These are phyloP conservation scores for Tridacna crocea DNA, from an alignment of 2,888 invertebrate genomes.

Conservation along the genomic window DNA sequence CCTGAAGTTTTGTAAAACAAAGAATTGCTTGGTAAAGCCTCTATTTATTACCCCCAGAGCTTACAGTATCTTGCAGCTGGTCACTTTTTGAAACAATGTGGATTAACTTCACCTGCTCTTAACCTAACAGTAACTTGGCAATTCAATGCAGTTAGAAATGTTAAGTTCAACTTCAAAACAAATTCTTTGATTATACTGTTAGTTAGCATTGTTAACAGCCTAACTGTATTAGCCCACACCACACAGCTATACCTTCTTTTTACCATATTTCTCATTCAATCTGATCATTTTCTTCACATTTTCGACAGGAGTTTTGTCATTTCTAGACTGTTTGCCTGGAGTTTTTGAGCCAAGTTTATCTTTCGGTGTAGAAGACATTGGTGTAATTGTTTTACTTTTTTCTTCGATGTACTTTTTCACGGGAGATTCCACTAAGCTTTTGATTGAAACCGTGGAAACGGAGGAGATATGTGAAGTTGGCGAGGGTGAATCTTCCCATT, in stretches of 20 bases:
- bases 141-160: no score
- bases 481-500: constrained; percentile 60
- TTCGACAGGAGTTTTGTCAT: constrained; percentile 34
- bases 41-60: no score
- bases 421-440: constrained; percentile 53
- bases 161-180: no score
- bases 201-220: no score
- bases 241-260: constrained; percentile 44
- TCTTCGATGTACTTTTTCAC: constrained; percentile 52
- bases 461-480: constrained; percentile 48
- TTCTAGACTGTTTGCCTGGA: constrained; percentile 26
- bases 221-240: not conserved
- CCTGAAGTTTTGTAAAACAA: no score
- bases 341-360: constrained; percentile 15
- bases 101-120: no score
- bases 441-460: constrained; percentile 43
- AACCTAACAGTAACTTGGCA: no score
- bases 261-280: constrained; percentile 28
- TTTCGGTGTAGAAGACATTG: constrained; percentile 23
- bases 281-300: constrained; percentile 45
- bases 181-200: no score
- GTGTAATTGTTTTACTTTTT: constrained; percentile 40
- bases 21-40: no score
- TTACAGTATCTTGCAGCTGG: no score
- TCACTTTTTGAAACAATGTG: no score